A percentile compares a stretch with the other conserved stretches of the same genome.
These are phyloP conservation scores for Anthophora plumipes DNA, from an alignment of 2,888 invertebrate genomes.

Conservation along the genomic window DNA sequence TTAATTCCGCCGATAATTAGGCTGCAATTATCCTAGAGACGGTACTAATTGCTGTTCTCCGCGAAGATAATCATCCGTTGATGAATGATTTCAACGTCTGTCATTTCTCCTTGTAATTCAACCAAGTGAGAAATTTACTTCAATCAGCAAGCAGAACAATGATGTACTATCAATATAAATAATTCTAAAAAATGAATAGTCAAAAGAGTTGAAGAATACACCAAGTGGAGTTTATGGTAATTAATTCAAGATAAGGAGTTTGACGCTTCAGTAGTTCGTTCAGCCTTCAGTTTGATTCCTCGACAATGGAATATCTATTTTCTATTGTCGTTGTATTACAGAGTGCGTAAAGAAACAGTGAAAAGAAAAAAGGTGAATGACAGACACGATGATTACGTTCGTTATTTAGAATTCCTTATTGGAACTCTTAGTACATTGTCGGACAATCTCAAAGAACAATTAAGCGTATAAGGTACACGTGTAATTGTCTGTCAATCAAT, in stretches of 20 bases:
- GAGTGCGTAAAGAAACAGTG: not conserved
- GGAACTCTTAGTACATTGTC: not conserved
- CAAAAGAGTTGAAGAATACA: not conserved
- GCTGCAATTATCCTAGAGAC: constrained; percentile 3
- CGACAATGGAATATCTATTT: not conserved
- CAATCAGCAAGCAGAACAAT: too few relatives aligned
- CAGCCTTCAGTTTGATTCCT: not conserved
- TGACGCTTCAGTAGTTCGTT: not conserved
- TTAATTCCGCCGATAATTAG: constrained; percentile 4
- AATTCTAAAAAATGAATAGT: not conserved
- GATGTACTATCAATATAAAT: not conserved
- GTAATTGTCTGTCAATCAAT: not conserved
- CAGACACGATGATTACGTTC: not conserved
- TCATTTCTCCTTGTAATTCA: not conserved
- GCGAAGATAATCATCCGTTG: too few relatives aligned
- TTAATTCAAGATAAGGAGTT: not conserved
- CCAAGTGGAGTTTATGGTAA: not conserved
- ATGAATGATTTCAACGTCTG: not conserved
- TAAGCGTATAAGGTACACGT: not conserved
- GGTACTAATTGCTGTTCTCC: not conserved
- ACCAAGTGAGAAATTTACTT: too few relatives aligned
- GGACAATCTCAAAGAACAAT: not conserved
- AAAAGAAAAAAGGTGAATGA: not conserved
- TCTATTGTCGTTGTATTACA: not conserved
- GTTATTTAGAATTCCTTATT: not conserved